Evolutionary conservation across 35 echinoderm and acorn worm genomes (phyloP).

Genomic region (Strongylocentrotus purpuratus): DNA sequence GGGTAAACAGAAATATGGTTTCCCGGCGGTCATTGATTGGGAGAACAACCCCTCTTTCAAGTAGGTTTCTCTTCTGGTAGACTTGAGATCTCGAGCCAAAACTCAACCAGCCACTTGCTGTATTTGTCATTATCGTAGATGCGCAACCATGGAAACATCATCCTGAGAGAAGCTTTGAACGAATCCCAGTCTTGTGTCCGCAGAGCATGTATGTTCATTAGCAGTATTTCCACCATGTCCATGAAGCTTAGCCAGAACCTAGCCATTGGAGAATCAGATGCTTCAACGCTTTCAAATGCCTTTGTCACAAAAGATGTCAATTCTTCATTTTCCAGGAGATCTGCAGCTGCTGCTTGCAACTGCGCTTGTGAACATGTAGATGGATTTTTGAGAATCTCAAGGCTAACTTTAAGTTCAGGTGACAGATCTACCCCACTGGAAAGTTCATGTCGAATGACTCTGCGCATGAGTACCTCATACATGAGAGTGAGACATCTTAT

Average conservation of each 20-base stretch:
- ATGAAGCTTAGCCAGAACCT: conserved; percentile 40
- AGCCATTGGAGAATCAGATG: not conserved
- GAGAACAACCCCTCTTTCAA: conserved; percentile 43
- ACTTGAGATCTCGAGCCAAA: conserved; percentile 37
- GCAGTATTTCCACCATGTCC: conserved; percentile 53
- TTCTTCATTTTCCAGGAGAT: not conserved
- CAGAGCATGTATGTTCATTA: conserved; percentile 38
- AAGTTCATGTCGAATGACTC: not conserved
- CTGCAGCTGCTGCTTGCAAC: not conserved
- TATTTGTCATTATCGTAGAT: conserved; percentile 41
- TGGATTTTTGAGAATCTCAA: not conserved
- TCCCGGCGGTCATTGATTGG: conserved; percentile 47
- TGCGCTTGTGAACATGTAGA: not conserved
- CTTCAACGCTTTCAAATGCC: not conserved
- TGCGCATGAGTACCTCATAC: conserved; percentile 10
- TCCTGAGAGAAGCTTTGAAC: conserved; percentile 45
- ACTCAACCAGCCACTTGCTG: conserved; percentile 45
- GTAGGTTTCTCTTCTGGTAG: conserved; percentile 26
- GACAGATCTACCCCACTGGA: not conserved
- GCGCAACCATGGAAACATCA: conserved; percentile 52
- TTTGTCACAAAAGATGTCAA: not conserved
- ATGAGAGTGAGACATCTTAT: conserved; percentile 20
- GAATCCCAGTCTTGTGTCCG: conserved; percentile 44
- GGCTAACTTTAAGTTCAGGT: not conserved
- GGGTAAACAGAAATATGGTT: not conserved